Base-by-base conservation (phyloP, 2,797 vertebrate genomes). In the Echeneis naucrates region DNA sequence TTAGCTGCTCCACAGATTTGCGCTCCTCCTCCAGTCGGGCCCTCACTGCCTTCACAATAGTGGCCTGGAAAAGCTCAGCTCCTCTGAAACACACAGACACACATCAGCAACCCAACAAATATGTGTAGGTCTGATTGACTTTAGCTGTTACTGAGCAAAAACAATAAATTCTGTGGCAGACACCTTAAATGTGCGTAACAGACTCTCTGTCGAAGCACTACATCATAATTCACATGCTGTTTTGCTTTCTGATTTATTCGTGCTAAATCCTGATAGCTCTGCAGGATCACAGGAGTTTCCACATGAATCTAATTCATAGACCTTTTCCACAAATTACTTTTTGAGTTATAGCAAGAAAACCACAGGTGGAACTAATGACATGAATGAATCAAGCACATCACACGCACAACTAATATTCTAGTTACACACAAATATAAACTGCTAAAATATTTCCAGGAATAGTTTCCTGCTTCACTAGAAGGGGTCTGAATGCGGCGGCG, bases 1-100 rank as follows among this genome's bases (percentile, higher is more conserved):
- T 99, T 61, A 99, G 94, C 71, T 98, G 98, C 84, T 99, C 97
- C 96, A 99, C 99, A 68, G 98, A 99, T 85, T 96, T 99, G 68
- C 96, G 95, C 88, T 99, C 98, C 78, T 99, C 98, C 83, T 99
- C 98, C 83, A 99, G 94, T 89, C 98, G 93, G 85, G 98, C 98
- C 80, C 95, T 96, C 53, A 99, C 98, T 59, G 97, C 97, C 88
- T 99, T 99, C 69, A 99, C 98, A 68, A 99, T 98, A 5, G 97
- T 98, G 86, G 98, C 98, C 89, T 99, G 98, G 92, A 99, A 99
- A 69, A 99, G 96, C 90, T 99, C 98, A 0, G 97, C 98, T 63
- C 98, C 98, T 89, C 98, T 99, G 83, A 33, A 93, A 91, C 73
- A 73, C 58, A 82, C 5, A 68, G 3, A 65, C n/a, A 44, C 38